Conservation (phyloP, 2,888 invertebrate genomes). For the Bruchidius siliquastri region DNA sequence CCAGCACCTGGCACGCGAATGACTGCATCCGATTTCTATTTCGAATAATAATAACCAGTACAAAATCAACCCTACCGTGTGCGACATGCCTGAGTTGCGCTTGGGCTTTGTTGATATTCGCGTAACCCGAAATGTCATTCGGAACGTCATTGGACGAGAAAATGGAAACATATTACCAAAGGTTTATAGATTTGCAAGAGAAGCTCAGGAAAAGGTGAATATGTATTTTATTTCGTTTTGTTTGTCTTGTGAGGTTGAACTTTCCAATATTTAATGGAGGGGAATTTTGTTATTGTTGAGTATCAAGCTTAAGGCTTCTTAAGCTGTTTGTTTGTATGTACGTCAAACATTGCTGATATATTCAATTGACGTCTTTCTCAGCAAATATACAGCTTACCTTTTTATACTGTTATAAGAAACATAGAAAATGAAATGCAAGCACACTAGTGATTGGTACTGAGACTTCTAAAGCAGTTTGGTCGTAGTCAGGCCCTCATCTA, state of each 20-base stretch:
- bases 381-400: no score
- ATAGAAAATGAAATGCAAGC: no score
- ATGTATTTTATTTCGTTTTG: not conserved
- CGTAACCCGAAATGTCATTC: not conserved
- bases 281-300: no score
- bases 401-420: no score
- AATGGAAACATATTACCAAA: conserved; percentile 43
- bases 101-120: not conserved
- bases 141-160: conserved; percentile 20
- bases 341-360: no score
- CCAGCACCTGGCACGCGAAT: not conserved
- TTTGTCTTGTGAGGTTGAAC: not conserved
- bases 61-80: not conserved
- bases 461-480: no score
- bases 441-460: no score
- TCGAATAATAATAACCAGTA: not conserved
- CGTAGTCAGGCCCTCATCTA: no score
- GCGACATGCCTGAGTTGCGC: not conserved
- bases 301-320: no score
- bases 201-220: conserved; percentile 43
- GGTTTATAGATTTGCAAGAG: conserved; percentile 44
- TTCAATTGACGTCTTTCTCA: no score
- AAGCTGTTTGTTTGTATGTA: no score
- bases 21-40: not conserved
- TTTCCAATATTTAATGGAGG: no score